Conservation (phyloP, 2,113 vertebrate species). For the Maccullochella peelii region DNA sequence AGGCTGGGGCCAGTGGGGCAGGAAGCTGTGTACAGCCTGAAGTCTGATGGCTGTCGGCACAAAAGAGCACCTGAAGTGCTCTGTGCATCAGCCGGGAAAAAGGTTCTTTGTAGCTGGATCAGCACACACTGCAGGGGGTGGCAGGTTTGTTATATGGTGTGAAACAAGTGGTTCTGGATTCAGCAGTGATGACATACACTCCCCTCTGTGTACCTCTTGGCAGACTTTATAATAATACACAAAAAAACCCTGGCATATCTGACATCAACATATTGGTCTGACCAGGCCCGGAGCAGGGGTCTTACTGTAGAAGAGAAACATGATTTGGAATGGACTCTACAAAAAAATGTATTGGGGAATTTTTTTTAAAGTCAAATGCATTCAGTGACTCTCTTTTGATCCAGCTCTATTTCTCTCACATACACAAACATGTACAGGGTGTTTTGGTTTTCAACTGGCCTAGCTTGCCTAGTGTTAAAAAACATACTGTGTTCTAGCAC, state of each 20-base stretch:
- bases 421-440: not conserved
- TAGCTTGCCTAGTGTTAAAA: not conserved
- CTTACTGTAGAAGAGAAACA: slow-evolving; percentile 42
- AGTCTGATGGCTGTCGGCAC: slow-evolving; percentile 63
- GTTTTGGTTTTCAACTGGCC: not conserved
- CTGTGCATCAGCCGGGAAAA: slow-evolving; percentile 53
- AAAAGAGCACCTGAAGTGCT: slow-evolving; percentile 53
- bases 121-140: slow-evolving; percentile 54
- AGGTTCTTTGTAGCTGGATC: slow-evolving; percentile 72
- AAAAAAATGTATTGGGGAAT: not conserved
- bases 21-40: slow-evolving; percentile 56
- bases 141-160: slow-evolving; percentile 63
- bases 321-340: slow-evolving; percentile 25
- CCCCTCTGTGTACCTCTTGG: slow-evolving; percentile 56
- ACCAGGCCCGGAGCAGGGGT: slow-evolving; percentile 35
- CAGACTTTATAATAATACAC: slow-evolving; percentile 59
- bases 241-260: slow-evolving; percentile 53
- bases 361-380: slow-evolving; percentile 5
- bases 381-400: not conserved
- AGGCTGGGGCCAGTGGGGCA: slow-evolving; percentile 53
- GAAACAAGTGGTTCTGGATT: slow-evolving; percentile 67
- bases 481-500: not conserved
- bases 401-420: not conserved
- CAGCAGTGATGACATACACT: slow-evolving; percentile 66
- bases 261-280: slow-evolving; percentile 60